Base-by-base conservation (phyloP, 2,888 invertebrate species). In the Lingula anatina region DNA sequence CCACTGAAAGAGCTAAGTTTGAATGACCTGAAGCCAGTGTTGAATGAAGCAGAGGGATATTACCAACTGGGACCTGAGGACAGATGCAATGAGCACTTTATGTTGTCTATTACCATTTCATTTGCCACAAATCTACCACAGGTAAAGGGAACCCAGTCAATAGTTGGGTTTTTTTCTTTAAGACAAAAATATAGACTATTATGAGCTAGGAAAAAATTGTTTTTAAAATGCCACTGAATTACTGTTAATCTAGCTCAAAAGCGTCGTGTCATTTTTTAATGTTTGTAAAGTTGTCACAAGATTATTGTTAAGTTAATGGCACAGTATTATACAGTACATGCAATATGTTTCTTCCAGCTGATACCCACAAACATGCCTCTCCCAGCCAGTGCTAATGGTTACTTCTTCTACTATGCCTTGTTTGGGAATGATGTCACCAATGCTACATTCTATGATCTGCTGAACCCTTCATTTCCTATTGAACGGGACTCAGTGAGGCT, bases 351-450 rank as follows among this genome's bases (percentile, higher is more conserved):
- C 45, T 60, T 65, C 39, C 57, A 74, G 71, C 54, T 74, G 48
- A 63, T 73, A 36, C 75, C 76, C 0, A 68, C 70, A 44, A 63
- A 60, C 38, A 56, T 62, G 21, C 56, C 67, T 3, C 51, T 74
- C 27, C 68, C 74, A 9, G 48, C 62, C 1, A 56, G 52, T 31
- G 57, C 64, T 27, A 58, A 56, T 52, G 76, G 74, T 1, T 79
- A 73, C 53, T 77, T 72, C 61, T 78, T 79, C 59, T 78, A 75
- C 60, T 79, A 76, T 54, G 71, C 76, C 5, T 57, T 79, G 24
- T 64, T 79, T 49, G 78, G 77, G 12, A 77, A 78, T 60, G 75
- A 77, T 61, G 72, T 78, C 15, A 74, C 71, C 36, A 78, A 75
- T 47, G 77, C 78, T 47, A 59, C 60, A 4, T 79, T 78, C 59